A percentile compares a stretch with the other conserved stretches of the same genome.
Conservation (phyloP, 1,140 invertebrate genomes). For the Drosophila mauritiana region DNA sequence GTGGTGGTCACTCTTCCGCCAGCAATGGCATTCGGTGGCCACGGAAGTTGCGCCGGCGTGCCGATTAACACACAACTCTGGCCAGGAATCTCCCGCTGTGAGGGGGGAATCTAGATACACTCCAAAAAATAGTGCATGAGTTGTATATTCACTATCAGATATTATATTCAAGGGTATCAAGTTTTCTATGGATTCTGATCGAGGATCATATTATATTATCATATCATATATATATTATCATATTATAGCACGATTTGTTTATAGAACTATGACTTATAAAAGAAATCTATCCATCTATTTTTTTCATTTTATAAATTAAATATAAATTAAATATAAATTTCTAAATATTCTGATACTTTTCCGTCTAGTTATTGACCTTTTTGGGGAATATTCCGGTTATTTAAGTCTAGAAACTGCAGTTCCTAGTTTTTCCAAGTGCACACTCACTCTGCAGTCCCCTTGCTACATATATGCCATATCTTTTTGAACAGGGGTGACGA, state of each 20-base stretch:
- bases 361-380: too few species aligned
- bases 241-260: too few species aligned
- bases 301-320: too few species aligned
- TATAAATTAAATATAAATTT: too few species aligned
- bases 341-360: too few species aligned
- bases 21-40: conserved; percentile 14
- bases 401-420: neutral
- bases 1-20: conserved; percentile 4
- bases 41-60: conserved; percentile 64
- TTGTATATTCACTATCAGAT: neutral
- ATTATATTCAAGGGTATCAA: neutral
- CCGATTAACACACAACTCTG: conserved; percentile 59
- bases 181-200: too few species aligned
- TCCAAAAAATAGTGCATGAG: neutral
- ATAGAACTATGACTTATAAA: too few species aligned
- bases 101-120: conserved; percentile 6
- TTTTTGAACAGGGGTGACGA: conserved; percentile 60
- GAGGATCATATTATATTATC: too few species aligned
- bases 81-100: conserved; percentile 49
- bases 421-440: neutral
- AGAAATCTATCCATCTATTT: too few species aligned
- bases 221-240: too few species aligned
- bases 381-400: neutral
- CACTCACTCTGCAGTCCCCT: conserved; percentile 15
- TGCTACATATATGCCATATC: neutral